Conservation (phyloP, 1,140 invertebrate genomes). For the Condylostylus longicornis region DNA sequence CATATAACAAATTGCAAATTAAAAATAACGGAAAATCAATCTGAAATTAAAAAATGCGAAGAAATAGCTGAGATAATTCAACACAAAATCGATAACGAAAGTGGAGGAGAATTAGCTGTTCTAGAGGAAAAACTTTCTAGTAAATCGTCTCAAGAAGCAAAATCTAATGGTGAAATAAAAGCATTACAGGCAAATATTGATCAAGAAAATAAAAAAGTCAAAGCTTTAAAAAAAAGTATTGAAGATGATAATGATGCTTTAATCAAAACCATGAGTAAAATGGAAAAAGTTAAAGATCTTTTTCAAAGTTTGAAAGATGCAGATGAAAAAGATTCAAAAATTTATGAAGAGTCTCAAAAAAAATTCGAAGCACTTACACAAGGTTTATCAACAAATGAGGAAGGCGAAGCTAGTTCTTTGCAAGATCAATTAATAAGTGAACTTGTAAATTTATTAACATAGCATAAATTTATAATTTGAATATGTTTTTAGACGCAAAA, state of each 20-base stretch:
- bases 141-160: constrained; percentile 51
- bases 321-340: constrained; percentile 49
- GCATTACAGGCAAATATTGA: constrained; percentile 52
- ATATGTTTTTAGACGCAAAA: constrained; percentile 46
- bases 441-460: not conserved
- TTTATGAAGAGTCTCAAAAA: constrained; percentile 56
- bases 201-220: constrained; percentile 51
- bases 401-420: constrained; percentile 68
- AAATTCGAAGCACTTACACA: constrained; percentile 69
- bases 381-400: constrained; percentile 63
- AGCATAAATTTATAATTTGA: not conserved
- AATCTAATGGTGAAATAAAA: constrained; percentile 48
- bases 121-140: constrained; percentile 51
- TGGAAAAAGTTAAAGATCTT: constrained; percentile 46
- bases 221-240: constrained; percentile 52
- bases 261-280: constrained; percentile 45
- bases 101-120: constrained; percentile 45
- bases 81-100: constrained; percentile 44
- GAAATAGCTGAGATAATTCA: constrained; percentile 38
- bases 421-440: constrained; percentile 76
- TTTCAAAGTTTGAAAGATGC: constrained; percentile 56
- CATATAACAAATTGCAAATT: constrained; percentile 28
- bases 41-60: constrained; percentile 37
- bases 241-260: constrained; percentile 55
- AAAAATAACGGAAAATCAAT: constrained; percentile 37